Evolutionary conservation across 2,113 vertebrate genomes (phyloP).

Genomic region (Microtus montanus): DNA sequence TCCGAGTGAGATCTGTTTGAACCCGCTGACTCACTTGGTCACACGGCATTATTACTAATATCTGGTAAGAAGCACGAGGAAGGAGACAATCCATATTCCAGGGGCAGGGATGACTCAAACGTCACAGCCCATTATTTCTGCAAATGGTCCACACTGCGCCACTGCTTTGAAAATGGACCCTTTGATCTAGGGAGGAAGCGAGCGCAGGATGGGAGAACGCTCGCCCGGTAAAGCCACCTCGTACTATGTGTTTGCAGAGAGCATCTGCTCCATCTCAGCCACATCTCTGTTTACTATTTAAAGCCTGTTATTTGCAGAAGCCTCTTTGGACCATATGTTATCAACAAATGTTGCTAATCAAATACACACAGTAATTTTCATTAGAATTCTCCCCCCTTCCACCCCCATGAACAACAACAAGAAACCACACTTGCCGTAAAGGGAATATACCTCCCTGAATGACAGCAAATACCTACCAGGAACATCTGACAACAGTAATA

Average conservation of each 20-base stretch:
- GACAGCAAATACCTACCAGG: conserved; percentile 79
- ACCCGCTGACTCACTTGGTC: conserved; percentile 44
- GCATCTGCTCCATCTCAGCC: conserved; percentile 85
- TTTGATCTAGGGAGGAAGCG: conserved; percentile 67
- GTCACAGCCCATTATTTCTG: conserved; percentile 73
- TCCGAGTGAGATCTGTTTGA: neutral
- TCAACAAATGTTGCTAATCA: conserved; percentile 89
- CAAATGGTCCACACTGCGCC: neutral
- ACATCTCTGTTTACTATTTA: conserved; percentile 89
- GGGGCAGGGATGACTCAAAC: conserved; percentile 48
- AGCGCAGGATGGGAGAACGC: conserved; percentile 56
- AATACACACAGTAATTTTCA: conserved; percentile 90
- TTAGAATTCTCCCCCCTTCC: conserved; percentile 78
- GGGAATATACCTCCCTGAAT: conserved; percentile 85
- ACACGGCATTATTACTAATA: conserved; percentile 67
- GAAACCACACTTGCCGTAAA: conserved; percentile 83
- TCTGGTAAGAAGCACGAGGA: conserved; percentile 68
- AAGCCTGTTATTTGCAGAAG: conserved; percentile 89
- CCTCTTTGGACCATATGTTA: conserved; percentile 89
- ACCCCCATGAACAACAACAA: conserved; percentile 80
- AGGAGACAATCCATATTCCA: conserved; percentile 71
- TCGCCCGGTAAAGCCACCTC: conserved; percentile 67
- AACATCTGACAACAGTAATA: conserved; percentile 81
- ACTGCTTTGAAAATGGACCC: conserved; percentile 58
- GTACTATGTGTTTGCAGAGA: conserved; percentile 77